Base-by-base conservation (phyloP, 2,113 vertebrate genomes). In the Corydoras maculifer region DNA sequence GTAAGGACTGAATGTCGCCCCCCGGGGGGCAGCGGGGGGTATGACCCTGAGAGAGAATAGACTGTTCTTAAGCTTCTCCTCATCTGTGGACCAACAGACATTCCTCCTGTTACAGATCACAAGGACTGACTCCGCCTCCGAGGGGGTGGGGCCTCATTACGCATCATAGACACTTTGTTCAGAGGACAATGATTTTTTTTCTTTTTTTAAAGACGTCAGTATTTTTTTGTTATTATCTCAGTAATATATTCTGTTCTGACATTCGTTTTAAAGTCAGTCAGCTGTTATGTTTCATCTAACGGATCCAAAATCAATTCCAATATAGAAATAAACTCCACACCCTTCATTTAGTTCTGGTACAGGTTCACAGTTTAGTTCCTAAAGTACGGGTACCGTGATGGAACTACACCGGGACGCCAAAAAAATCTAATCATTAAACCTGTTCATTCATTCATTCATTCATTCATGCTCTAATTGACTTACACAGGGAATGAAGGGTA, bases 181-280 rank as follows among this genome's bases (percentile, higher is more conserved):
- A 15, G 9, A 9, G 58, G 65, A 14, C 32, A 48, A 25, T 61
- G 54, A 25, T n/a, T 57, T 15, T n/a, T 57, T 57, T n/a, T 57
- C 3, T n/a, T 57, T 57, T 57, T 50, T 72, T 71, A 30, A n/a
- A 15, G 68, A 62, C 65, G 61, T 58, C 77, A 57, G 69, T 72
- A 62, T 75, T 58, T 48, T 48, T 51, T 62, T 43, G 29, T 65
- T 60, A 60, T 69, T 12, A 69, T 75, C 35, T 74, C 65, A 68
- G 72, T 74, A 68, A 74, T 74, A 74, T 74, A 74, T 61, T 67
- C 66, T 66, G 14, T 68, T 74, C 62, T 49, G n/a, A n/a, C 3
- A 8, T 78, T 64, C 14, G 67, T 70, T 74, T 61, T 77, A 62
- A 53, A 54, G 18, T 25, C 18, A 25, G 18, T 25, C 18, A 25